A percentile compares a stretch with the other conserved stretches of the same genome.
These are phyloP conservation scores for Cyrtodaria siliqua DNA, from an alignment of 2,888 invertebrate species.

Conservation along the genomic window DNA sequence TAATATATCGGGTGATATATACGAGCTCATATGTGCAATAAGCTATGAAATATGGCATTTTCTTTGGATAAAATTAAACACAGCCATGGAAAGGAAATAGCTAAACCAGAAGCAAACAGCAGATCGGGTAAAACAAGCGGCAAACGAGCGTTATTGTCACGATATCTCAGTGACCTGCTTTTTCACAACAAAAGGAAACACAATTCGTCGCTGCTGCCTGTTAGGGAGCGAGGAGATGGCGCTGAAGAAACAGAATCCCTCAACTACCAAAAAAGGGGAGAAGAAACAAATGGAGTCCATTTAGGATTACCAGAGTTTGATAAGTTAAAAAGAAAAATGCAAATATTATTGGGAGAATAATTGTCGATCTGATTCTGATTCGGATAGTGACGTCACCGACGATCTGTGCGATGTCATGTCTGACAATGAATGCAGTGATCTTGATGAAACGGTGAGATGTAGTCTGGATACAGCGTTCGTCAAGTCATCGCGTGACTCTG, in stretches of 20 bases:
- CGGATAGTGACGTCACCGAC: conserved; percentile 24
- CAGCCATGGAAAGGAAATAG: not conserved
- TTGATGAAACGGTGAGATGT: not conserved
- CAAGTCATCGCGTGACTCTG: conserved; percentile 25
- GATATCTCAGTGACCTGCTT: conserved; percentile 8
- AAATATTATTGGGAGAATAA: conserved; percentile 29
- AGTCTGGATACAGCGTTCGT: conserved; percentile 35
- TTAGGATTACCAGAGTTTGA: no score
- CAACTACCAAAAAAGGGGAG: no score
- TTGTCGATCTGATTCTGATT: conserved; percentile 6
- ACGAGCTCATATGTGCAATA: no score
- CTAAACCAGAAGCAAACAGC: not conserved
- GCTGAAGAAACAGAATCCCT: not conserved
- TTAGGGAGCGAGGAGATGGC: conserved; percentile 1
- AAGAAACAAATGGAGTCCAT: no score
- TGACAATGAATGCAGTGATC: not conserved
- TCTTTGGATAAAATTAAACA: no score
- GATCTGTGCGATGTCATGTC: conserved; percentile 4
- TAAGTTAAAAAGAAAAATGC: conserved; percentile 14
- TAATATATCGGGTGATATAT: no score
- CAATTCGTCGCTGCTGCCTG: no score
- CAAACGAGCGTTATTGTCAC: not conserved
- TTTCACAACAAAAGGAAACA: not conserved
- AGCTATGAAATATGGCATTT: no score
- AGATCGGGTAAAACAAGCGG: not conserved